Base-by-base conservation (phyloP, 2,797 vertebrate genomes). In the Platalea minor region DNA sequence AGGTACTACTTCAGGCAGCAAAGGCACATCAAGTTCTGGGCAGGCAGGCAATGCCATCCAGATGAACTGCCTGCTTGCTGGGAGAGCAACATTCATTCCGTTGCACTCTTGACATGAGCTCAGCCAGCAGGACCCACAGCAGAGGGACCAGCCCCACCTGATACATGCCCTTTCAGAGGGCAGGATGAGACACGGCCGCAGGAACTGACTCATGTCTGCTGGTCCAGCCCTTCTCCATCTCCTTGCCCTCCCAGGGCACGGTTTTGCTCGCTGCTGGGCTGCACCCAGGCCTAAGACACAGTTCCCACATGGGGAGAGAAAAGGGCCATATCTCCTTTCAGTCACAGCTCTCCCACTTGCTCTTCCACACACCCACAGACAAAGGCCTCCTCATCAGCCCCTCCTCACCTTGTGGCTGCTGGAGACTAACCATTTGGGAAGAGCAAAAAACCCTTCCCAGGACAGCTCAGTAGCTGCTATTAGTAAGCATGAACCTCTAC, bases 51-150 rank as follows among this genome's bases (percentile, higher is more conserved):
- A 29, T 5, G 2, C 19, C 73, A 56, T 25, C 33, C 48, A 59
- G 5, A 26, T 3, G 29, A 57, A 33, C 63, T 68, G 17, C 54
- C 45, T 33, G 48, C 74, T 70, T 45, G 20, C 33, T 78, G 7
- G 4, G 14, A 53, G 17, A 16, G 8, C 35, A 70, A 8, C 8
- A 21, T 39, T 68, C 21, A 21, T 54, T 57, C 43, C 18, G 26
- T 11, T 11, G 2, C 1, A 1, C 17, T 33, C 48, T n/a, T 7
- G 4, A 28, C 7, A 3, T 17, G 29, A 79, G 2, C n/a, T 59
- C 53, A 83, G 31, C 35, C n/a, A 39, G 19, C 35, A 60, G 26
- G 45, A 60, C 24, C 15, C 23, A 41, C 2, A 3, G 33, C 54
- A 82, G 33, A 82, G 28, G 43, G 54, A 41, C 35, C 5, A 8